Evolutionary conservation across 2,888 invertebrate genomes (phyloP).

Genomic region (Eremobia ochroleuca): DNA sequence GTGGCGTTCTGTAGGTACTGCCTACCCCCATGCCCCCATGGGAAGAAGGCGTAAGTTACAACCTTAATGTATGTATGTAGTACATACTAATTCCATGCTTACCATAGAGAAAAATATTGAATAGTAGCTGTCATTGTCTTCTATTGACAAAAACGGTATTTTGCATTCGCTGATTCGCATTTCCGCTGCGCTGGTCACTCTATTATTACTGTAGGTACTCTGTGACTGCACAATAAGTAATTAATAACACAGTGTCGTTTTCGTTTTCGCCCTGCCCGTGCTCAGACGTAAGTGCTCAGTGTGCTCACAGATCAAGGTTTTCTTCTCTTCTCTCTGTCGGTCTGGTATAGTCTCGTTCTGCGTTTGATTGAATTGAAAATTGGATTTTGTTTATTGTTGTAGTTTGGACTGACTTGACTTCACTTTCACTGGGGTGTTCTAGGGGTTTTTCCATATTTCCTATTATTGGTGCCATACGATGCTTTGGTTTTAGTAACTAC

Average conservation of each 20-base stretch:
- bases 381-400: conserved; percentile 1
- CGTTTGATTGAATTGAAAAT: not conserved
- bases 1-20: no score
- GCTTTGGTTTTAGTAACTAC: not conserved
- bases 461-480: not conserved
- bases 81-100: not conserved
- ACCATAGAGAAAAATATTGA: not conserved
- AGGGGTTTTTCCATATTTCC: not conserved
- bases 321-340: not conserved
- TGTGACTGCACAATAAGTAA: no score
- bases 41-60: not conserved
- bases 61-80: not conserved
- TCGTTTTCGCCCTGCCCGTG: no score
- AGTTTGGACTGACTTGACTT: not conserved
- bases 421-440: not conserved
- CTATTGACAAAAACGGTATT: no score
- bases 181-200: no score
- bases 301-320: not conserved
- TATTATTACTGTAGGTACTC: no score
- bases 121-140: not conserved
- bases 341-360: not conserved
- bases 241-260: no score
- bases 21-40: rapidly evolving
- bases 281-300: not conserved
- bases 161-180: no score